phyloP scores from a whole-genome alignment of 2,888 invertebrate genomes.

The Zhuqinia jingwanae region DNA sequence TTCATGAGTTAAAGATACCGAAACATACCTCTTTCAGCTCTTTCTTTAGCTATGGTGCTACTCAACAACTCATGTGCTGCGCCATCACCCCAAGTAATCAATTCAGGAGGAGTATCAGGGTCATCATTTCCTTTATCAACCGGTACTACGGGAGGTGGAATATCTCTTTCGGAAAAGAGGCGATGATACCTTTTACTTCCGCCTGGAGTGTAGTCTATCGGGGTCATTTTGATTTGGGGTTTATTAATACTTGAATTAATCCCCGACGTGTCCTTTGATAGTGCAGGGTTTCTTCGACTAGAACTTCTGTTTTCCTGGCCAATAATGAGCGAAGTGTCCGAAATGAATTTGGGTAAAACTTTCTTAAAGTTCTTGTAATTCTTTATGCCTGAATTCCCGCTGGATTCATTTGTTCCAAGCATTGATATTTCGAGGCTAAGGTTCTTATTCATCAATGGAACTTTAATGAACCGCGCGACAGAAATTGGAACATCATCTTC shows the following conservation, averaged over 20 bases:
- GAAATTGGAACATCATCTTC: neutral
- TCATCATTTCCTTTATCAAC: neutral
- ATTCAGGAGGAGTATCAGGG: neutral
- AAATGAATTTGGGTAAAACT: constrained; percentile 44
- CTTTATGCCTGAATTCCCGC: constrained; percentile 28
- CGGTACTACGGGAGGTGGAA: constrained; percentile 4
- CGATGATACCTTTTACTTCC: neutral
- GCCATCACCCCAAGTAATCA: neutral
- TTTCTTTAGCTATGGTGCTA: neutral
- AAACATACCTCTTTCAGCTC: neutral
- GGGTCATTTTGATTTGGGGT: constrained; percentile 4
- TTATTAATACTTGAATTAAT: no score
- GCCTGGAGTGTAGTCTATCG: constrained; percentile 19
- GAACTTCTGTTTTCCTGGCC: neutral
- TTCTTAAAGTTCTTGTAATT: constrained; percentile 73
- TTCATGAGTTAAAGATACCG: neutral
- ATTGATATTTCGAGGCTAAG: constrained; percentile 5
- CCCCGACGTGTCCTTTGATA: no score
- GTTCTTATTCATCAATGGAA: constrained; percentile 35
- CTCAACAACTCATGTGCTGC: neutral
- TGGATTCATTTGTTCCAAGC: neutral
- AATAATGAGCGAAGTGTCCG: neutral
- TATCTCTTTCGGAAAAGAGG: neutral
- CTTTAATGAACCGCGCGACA: neutral
- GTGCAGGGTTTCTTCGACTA: neutral